These are phyloP conservation scores for Nephrotoma flavescens DNA, from an alignment of 2,888 invertebrate genomes.

Conservation along the genomic window DNA sequence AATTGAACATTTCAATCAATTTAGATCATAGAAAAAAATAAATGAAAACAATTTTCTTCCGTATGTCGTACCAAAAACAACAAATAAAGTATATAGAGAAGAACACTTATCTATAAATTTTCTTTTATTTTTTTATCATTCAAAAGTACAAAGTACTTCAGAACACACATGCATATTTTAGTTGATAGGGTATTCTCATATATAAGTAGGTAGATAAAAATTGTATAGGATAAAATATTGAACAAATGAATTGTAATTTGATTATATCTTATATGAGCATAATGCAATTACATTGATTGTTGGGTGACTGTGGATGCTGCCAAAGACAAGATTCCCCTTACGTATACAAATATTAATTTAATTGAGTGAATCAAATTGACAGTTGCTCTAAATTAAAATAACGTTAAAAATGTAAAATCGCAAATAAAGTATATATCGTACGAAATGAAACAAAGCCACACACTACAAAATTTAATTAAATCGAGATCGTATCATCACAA, in stretches of 20 bases:
- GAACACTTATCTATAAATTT: background rate
- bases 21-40: background rate
- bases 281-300: background rate
- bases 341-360: background rate
- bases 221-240: background rate
- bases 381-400: background rate
- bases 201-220: background rate
- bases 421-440: too few species aligned
- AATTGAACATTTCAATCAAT: background rate
- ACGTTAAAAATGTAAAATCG: too few species aligned
- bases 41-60: background rate
- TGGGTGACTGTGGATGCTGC: background rate
- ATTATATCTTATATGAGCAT: background rate
- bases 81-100: background rate
- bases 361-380: background rate
- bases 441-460: too few species aligned
- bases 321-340: background rate
- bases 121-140: background rate
- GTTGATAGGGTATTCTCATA: background rate
- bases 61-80: background rate
- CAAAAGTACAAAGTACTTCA: background rate
- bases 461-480: too few species aligned
- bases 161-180: background rate
- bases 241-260: background rate
- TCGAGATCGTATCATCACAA: too few species aligned